These are phyloP conservation scores for Diglossa brunneiventris DNA, from an alignment of 2,113 vertebrate genomes.

Conservation along the genomic window DNA sequence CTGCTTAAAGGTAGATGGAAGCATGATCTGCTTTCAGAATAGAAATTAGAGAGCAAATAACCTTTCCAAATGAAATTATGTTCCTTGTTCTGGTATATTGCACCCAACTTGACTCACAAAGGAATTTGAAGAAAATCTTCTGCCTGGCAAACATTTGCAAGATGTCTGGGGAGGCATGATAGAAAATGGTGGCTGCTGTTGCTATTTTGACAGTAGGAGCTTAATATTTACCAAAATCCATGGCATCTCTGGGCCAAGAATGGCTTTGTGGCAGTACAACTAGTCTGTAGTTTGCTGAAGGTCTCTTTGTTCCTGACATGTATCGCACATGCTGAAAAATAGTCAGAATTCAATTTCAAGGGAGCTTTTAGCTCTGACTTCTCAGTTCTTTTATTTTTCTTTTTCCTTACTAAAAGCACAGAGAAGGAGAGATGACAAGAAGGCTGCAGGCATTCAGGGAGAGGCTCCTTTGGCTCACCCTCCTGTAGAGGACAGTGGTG, in stretches of 20 bases:
- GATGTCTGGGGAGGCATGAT: not conserved
- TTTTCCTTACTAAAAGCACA: not conserved
- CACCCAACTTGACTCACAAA: not conserved
- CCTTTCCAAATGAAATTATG: slow-evolving; percentile 17
- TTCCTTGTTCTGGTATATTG: not conserved
- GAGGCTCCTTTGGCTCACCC: not conserved
- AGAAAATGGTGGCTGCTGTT: not conserved
- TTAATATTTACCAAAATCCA: not conserved
- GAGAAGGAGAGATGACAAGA: not conserved
- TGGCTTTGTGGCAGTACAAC: not conserved
- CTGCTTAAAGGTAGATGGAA: slow-evolving; percentile 22
- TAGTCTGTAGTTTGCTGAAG: not conserved
- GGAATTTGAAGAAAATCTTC: not conserved
- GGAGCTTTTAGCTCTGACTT: not conserved
- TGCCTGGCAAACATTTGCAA: not conserved
- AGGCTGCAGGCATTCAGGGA: not conserved
- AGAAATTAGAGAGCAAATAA: slow-evolving; percentile 51
- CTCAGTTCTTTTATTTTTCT: not conserved
- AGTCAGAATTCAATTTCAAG: not conserved
- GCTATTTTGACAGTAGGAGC: not conserved
- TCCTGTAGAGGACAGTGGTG: not conserved
- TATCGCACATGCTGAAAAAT: not conserved
- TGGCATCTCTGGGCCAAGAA: not conserved
- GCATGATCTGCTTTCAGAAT: slow-evolving; percentile 15
- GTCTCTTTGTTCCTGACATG: not conserved